phyloP scores from a whole-genome alignment of 2,113 vertebrate species.

The Etheostoma spectabile region DNA sequence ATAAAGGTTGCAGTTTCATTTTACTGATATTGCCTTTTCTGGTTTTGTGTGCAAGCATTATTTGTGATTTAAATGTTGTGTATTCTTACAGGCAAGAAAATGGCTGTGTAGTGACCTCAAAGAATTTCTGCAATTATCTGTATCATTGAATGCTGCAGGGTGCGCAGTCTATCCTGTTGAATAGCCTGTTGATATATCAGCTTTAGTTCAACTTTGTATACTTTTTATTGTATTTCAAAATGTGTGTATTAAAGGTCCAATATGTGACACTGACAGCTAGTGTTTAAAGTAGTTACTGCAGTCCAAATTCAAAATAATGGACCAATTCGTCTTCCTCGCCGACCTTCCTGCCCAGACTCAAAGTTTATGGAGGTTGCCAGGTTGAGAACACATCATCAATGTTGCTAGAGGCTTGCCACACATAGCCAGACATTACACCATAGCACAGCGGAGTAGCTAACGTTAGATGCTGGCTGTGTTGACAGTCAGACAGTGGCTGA shows the following conservation, averaged over 20 bases:
- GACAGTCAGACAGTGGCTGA: too few relatives aligned
- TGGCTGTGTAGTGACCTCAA: neutral
- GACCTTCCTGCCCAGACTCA: too few relatives aligned
- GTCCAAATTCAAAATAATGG: too few relatives aligned
- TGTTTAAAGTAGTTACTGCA: too few relatives aligned
- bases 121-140: neutral
- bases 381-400: too few relatives aligned
- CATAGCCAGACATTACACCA: too few relatives aligned
- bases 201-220: neutral
- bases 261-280: too few relatives aligned
- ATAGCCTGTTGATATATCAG: neutral
- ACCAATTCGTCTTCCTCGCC: too few relatives aligned
- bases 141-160: neutral
- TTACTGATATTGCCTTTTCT: conserved; percentile 21
- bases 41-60: conserved; percentile 17
- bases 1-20: conserved; percentile 34
- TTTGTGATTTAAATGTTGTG: neutral
- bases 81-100: neutral
- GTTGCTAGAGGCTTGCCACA: too few relatives aligned
- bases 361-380: too few relatives aligned
- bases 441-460: too few relatives aligned
- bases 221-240: neutral
- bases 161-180: neutral
- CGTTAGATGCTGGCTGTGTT: too few relatives aligned
- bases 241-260: neutral